phyloP scores from a whole-genome alignment of 2,797 vertebrate genomes.

The Neoniphon sammara region DNA sequence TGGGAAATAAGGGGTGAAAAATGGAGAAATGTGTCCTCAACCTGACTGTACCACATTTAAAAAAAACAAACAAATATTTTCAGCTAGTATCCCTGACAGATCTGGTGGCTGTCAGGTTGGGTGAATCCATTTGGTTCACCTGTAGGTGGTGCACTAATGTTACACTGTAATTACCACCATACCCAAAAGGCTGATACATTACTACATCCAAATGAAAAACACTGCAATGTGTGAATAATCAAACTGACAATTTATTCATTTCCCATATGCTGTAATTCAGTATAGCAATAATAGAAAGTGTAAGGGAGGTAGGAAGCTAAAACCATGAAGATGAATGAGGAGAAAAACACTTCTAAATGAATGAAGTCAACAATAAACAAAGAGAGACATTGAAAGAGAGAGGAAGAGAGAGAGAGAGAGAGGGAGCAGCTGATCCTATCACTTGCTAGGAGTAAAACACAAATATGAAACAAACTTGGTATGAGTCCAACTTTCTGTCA shows the following conservation, averaged over 20 bases:
- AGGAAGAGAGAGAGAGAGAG: background rate
- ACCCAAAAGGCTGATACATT: constrained; percentile 15
- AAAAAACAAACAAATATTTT: background rate
- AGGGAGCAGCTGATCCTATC: constrained; percentile 2
- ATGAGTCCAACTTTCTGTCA: constrained; percentile 52
- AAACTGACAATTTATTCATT: background rate
- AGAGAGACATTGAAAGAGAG: background rate
- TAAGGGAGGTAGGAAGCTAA: background rate
- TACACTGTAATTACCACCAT: background rate
- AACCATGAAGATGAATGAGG: background rate
- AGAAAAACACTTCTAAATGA: background rate
- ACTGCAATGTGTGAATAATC: background rate
- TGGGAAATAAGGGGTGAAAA: background rate
- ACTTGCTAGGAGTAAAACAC: constrained; percentile 6
- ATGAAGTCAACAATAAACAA: background rate
- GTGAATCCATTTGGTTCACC: background rate
- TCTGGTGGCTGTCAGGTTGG: background rate
- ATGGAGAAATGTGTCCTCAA: background rate
- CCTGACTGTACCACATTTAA: no score
- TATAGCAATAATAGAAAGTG: background rate
- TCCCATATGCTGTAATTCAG: background rate
- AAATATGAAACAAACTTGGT: constrained; percentile 45
- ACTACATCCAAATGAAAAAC: background rate
- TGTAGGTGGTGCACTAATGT: constrained; percentile 16
- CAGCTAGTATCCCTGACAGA: background rate